phyloP scores from a whole-genome alignment of 2,797 vertebrate genomes.

The Enteromius trimaculatus region DNA sequence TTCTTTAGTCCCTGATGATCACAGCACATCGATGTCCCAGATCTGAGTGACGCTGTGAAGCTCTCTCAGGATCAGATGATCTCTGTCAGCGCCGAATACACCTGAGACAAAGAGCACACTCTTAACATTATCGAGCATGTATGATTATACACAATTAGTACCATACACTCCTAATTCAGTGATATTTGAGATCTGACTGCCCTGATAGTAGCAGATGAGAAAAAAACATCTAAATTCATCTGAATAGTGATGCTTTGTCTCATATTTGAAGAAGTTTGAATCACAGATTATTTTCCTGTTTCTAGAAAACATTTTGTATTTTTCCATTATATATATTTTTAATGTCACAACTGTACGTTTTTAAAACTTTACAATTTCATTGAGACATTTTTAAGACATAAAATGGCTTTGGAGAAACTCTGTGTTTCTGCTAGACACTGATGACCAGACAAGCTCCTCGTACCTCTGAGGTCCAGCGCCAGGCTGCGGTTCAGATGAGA shows the following conservation, averaged over 20 bases:
- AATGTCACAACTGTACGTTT: too few relatives aligned
- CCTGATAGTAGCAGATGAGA: neutral
- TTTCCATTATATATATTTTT: too few relatives aligned
- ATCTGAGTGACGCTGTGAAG: constrained; percentile 73
- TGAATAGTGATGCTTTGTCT: neutral
- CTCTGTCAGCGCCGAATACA: constrained; percentile 81
- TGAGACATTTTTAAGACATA: neutral
- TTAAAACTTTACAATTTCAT: too few relatives aligned
- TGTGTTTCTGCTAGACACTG: neutral
- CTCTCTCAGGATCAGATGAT: constrained; percentile 79
- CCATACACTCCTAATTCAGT: neutral
- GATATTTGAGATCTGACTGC: neutral
- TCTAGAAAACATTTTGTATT: too few relatives aligned
- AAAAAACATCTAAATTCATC: neutral
- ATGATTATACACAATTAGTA: neutral
- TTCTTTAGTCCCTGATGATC: constrained; percentile 39
- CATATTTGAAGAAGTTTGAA: neutral
- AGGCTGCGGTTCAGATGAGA: constrained; percentile 80
- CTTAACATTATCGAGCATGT: neutral
- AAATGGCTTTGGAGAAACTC: neutral
- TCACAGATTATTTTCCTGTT: too few relatives aligned
- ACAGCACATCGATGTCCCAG: constrained; percentile 85
- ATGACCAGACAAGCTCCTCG: neutral
- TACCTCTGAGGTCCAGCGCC: constrained; percentile 86
- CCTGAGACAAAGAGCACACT: constrained; percentile 65